These are phyloP conservation scores for Corapipo altera DNA, from an alignment of 2,113 vertebrate genomes.

Conservation along the genomic window DNA sequence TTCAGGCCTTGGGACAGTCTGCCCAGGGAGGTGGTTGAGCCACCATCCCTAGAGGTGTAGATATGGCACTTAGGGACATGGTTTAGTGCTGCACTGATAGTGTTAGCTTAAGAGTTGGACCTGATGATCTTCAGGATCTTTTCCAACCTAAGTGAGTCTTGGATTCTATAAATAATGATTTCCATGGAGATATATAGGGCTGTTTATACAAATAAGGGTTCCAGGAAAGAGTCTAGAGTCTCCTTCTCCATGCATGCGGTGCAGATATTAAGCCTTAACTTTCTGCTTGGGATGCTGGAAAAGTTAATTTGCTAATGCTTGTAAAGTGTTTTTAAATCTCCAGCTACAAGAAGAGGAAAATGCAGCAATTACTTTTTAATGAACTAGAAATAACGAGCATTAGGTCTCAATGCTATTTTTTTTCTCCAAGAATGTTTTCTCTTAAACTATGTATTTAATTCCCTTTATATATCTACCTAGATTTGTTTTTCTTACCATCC, in stretches of 20 bases:
- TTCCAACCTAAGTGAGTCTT: neutral
- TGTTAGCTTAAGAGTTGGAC: accelerated
- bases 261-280: neutral
- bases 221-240: neutral
- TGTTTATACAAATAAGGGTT: neutral
- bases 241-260: neutral
- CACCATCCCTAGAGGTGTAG: neutral
- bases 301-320: slow-evolving; percentile 17
- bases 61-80: too few species aligned
- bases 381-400: slow-evolving; percentile 14
- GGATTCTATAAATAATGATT: neutral
- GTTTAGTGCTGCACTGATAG: neutral
- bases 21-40: neutral
- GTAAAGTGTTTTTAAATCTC: neutral
- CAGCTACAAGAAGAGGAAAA: neutral
- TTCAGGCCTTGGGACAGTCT: neutral
- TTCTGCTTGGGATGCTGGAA: neutral
- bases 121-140: neutral
- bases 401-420: neutral
- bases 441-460: slow-evolving; percentile 15
- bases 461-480: neutral
- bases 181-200: neutral
- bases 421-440: neutral
- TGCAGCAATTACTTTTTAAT: slow-evolving; percentile 39
- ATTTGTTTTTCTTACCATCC: neutral